These are phyloP conservation scores for Syngnathus typhle DNA, from an alignment of 2,113 vertebrate species.

Conservation along the genomic window DNA sequence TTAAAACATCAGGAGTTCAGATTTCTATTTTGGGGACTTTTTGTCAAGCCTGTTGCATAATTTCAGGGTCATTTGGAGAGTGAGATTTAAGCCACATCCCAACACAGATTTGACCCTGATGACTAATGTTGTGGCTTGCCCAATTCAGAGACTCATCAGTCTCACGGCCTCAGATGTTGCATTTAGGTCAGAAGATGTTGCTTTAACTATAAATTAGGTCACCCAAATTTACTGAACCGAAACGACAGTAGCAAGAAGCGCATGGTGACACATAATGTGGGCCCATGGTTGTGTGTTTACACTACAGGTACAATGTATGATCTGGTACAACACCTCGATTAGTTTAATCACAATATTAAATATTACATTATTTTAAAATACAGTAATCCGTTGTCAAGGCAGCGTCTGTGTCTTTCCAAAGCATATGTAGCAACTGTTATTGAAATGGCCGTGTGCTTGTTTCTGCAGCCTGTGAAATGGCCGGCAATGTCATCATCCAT, in stretches of 20 bases:
- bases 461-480: not conserved
- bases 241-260: not conserved
- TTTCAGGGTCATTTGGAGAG: conserved; percentile 21
- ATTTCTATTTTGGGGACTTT: conserved; percentile 26
- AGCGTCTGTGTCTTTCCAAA: not conserved
- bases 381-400: not conserved
- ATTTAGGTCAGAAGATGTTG: conserved; percentile 19
- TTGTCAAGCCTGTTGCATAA: conserved; percentile 39
- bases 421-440: not conserved
- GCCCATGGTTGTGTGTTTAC: not conserved
- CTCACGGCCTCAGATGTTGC: conserved; percentile 13
- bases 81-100: conserved; percentile 21
- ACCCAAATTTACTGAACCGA: conserved; percentile 24
- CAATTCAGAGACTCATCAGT: not conserved
- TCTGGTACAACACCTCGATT: not conserved
- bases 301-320: not conserved
- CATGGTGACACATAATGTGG: not conserved
- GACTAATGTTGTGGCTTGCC: conserved; percentile 1
- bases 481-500: not conserved
- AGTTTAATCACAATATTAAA: not conserved
- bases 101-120: not conserved
- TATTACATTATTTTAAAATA: not conserved
- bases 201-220: conserved; percentile 37
- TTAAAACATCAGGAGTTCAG: conserved; percentile 19
- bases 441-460: too few species aligned